phyloP scores from a whole-genome alignment of 2,113 vertebrate genomes.

The Rhabdomys dilectus region DNA sequence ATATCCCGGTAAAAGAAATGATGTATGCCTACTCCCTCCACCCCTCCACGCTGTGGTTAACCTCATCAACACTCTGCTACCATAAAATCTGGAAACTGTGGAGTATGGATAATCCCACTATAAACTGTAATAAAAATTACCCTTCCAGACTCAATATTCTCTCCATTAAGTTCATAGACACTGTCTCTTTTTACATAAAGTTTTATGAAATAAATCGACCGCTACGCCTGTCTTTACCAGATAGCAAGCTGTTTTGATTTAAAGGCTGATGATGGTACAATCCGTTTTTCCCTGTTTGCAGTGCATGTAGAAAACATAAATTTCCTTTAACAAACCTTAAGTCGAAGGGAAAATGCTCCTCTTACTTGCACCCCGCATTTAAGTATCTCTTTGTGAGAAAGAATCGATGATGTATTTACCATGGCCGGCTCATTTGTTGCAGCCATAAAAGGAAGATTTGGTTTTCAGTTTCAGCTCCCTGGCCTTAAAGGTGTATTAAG shows the following conservation, averaged over 20 bases:
- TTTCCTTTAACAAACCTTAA: slow-evolving; percentile 80
- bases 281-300: slow-evolving; percentile 75
- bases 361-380: slow-evolving; percentile 60
- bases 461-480: slow-evolving; percentile 61
- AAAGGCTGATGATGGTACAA: slow-evolving; percentile 80
- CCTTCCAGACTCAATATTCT: slow-evolving; percentile 87
- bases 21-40: too few species aligned
- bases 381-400: slow-evolving; percentile 67
- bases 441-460: slow-evolving; percentile 73
- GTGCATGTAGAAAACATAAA: slow-evolving; percentile 77
- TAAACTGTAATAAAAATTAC: slow-evolving; percentile 90
- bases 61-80: slow-evolving; percentile 73
- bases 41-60: slow-evolving; percentile 72
- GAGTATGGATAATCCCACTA: slow-evolving; percentile 86
- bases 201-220: slow-evolving; percentile 91
- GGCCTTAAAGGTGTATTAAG: slow-evolving; percentile 63
- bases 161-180: slow-evolving; percentile 88
- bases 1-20: slow-evolving; percentile 78
- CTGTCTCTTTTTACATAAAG: slow-evolving; percentile 89
- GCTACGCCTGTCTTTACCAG: slow-evolving; percentile 78
- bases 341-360: slow-evolving; percentile 67
- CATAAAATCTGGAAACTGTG: slow-evolving; percentile 88
- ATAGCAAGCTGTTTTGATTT: slow-evolving; percentile 85
- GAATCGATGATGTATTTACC: slow-evolving; percentile 57
- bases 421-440: slow-evolving; percentile 54